Conservation (phyloP, 1,140 invertebrate genomes). For the Pemphigus obesinymphae region DNA sequence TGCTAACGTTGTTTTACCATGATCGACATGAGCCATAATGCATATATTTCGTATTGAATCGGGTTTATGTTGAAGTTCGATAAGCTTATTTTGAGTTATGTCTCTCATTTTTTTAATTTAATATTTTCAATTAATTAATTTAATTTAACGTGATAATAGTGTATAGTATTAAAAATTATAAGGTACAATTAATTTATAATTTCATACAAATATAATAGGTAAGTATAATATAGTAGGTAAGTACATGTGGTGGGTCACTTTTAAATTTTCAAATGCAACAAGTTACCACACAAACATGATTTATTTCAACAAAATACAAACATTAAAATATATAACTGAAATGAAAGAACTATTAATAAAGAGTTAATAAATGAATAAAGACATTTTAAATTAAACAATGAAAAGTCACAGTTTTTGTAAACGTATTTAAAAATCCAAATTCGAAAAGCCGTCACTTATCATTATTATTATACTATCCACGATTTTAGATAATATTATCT, state of each 20-base stretch:
- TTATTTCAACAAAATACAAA: too few relatives aligned
- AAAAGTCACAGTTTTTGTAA: not conserved
- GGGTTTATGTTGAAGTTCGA: slow-evolving; percentile 21
- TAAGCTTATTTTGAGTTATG: slow-evolving; percentile 13
- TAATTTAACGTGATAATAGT: too few relatives aligned
- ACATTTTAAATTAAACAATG: not conserved
- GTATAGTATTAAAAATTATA: too few relatives aligned
- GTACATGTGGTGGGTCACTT: not conserved
- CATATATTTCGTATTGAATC: slow-evolving; percentile 85
- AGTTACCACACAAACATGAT: not conserved
- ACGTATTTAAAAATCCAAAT: not conserved
- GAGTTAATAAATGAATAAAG: not conserved
- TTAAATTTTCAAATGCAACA: not conserved
- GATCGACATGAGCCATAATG: slow-evolving; percentile 98
- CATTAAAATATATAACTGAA: not conserved
- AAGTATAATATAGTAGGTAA: too few relatives aligned
- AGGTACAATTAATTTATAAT: too few relatives aligned
- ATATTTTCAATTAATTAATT: too few relatives aligned
- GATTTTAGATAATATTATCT: too few relatives aligned
- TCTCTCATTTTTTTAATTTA: slow-evolving; percentile 23
- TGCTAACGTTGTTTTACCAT: slow-evolving; percentile 97
- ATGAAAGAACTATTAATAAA: not conserved
- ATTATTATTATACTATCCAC: too few relatives aligned
- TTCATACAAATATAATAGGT: too few relatives aligned
- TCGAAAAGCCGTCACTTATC: too few relatives aligned